These are phyloP conservation scores for Nymphalis urticae DNA, from an alignment of 2,888 invertebrate genomes.

Conservation along the genomic window DNA sequence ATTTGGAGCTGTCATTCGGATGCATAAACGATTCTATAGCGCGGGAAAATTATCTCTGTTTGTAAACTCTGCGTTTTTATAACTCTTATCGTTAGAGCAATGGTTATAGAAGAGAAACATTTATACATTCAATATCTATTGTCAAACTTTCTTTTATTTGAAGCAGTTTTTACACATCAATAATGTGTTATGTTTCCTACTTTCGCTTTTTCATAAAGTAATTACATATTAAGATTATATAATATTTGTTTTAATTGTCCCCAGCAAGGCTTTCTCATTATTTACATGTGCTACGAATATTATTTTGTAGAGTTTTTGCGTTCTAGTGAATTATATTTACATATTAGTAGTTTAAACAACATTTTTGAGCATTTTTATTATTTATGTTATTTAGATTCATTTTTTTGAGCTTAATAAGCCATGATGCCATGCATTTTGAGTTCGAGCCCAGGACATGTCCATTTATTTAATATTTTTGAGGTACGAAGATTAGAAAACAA, in stretches of 20 bases:
- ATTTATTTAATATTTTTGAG: too few relatives aligned
- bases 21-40: slow-evolving; percentile 31
- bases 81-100: neutral
- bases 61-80: neutral
- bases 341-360: too few relatives aligned
- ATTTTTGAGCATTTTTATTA: too few relatives aligned
- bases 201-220: slow-evolving; percentile 41
- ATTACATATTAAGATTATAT: slow-evolving; percentile 18
- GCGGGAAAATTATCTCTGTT: slow-evolving; percentile 35
- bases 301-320: too few relatives aligned
- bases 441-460: too few relatives aligned
- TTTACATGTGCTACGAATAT: too few relatives aligned
- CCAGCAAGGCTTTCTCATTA: neutral
- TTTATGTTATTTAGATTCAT: too few relatives aligned
- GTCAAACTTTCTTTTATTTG: slow-evolving; percentile 28
- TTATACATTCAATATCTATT: slow-evolving; percentile 10
- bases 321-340: too few relatives aligned
- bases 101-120: neutral
- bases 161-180: slow-evolving; percentile 28
- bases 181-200: slow-evolving; percentile 37
- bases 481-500: too few relatives aligned
- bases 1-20: slow-evolving; percentile 40
- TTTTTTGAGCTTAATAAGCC: too few relatives aligned
- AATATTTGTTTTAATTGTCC: neutral
- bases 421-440: too few relatives aligned